Base-by-base conservation (phyloP, 2,113 vertebrate genomes). In the Meleagris gallopavo region DNA sequence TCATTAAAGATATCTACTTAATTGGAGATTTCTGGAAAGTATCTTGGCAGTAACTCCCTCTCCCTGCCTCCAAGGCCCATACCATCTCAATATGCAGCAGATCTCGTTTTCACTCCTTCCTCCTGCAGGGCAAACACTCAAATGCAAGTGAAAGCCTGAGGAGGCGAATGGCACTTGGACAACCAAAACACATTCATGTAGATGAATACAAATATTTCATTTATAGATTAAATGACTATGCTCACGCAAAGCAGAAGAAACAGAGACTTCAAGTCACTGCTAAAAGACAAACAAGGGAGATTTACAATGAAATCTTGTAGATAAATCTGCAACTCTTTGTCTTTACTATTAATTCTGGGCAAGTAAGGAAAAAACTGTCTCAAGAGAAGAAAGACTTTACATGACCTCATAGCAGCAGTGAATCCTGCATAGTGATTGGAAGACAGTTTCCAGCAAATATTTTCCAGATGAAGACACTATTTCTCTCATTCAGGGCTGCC, bases 341-440 rank as follows among this genome's bases (percentile, higher is more conserved):
- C 25, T 50, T 32, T n/a, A 64, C 30, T 54, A 32, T 6, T 38
- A 75, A 60, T 15, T 66, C n/a, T 36, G 30, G 55, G 17, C 25
- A 92, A 72, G 32, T 40, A 86, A 40, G 25, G 11, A 75, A 78
- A 11, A 70, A 55, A 50, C 34, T 27, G 6, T 20, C 36, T 79
- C 18, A 11, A 62, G 18, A 75, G 41, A n/a, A 58, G 70, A n/a
- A 48, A 36, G 30, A 71, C 19, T 55, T 29, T n/a, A 48, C 24
- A 46, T 70, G 46, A 61, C 32, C 32, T 72, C 34, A 22, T 46
- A 54, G 3, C 14, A 30, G 41, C 43, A 77, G 24, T 9, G 20
- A 1, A 1, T 60, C 46, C 54, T 50, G 22, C 1, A 0, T 25
- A 65, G 34, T 4, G 6, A 27, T 7, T 62, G 50, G 20, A 79